These are phyloP conservation scores for Phasianus colchicus DNA, from an alignment of 2,113 vertebrate genomes.

Conservation along the genomic window DNA sequence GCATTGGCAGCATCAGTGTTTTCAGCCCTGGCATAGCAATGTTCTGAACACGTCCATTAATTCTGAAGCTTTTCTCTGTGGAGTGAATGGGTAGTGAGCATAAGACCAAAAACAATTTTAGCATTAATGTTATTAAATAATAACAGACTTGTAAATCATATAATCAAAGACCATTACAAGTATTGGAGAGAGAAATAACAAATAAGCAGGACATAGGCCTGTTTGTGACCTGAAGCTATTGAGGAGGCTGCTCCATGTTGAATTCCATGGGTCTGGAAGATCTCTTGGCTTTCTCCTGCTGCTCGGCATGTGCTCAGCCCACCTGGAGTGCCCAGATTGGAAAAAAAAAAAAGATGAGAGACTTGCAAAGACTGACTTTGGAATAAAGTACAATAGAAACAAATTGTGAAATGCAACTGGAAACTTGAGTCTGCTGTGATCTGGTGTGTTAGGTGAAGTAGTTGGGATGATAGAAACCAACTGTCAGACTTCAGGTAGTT, in stretches of 20 bases:
- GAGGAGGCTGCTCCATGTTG: not conserved
- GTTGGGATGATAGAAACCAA: not conserved
- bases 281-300: not conserved
- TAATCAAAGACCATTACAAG: not conserved
- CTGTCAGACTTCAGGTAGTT: not conserved
- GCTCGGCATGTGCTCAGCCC: not conserved
- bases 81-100: not conserved
- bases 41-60: not conserved
- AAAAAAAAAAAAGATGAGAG: not conserved
- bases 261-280: not conserved
- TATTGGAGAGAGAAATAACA: not conserved
- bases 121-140: not conserved
- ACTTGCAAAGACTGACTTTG: not conserved
- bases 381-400: not conserved
- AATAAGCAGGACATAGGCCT: not conserved
- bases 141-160: not conserved
- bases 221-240: not conserved
- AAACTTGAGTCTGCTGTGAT: not conserved
- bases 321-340: not conserved
- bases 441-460: not conserved
- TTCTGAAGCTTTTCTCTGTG: not conserved
- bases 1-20: fast-evolving
- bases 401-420: not conserved
- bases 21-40: fast-evolving
- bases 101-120: not conserved